phyloP scores from a whole-genome alignment of 2,113 vertebrate genomes.

The Leptobrachium leishanense region DNA sequence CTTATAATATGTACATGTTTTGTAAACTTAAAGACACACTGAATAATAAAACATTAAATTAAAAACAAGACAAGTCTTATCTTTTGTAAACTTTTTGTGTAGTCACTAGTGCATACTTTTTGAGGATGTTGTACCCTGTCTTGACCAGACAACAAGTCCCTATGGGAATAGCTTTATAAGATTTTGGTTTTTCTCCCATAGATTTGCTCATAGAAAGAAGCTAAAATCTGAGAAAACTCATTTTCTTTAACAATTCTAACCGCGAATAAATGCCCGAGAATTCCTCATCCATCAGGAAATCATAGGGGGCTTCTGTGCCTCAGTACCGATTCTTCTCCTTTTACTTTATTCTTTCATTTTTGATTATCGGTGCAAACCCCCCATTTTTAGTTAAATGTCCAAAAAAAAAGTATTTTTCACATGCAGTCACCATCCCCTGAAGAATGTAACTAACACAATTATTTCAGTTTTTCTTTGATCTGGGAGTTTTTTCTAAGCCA shows the following conservation, averaged over 20 bases:
- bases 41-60: conserved; percentile 70
- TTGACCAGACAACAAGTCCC: background rate
- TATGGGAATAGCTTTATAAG: background rate
- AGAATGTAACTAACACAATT: background rate
- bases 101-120: conserved; percentile 69
- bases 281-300: background rate
- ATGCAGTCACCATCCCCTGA: background rate
- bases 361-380: background rate
- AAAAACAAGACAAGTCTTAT: conserved; percentile 62
- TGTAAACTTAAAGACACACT: conserved; percentile 60
- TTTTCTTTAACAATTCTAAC: background rate
- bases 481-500: background rate
- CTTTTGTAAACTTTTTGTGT: conserved; percentile 67
- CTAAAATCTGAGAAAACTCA: background rate
- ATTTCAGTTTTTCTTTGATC: no score
- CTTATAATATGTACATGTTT: conserved; percentile 70
- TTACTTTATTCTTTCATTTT: background rate
- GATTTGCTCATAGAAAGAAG: conserved; percentile 17
- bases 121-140: conserved; percentile 51
- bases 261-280: background rate
- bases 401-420: background rate
- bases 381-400: background rate
- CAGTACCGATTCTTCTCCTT: conserved; percentile 8
- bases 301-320: background rate
- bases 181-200: background rate